Evolutionary conservation across 2,797 vertebrate genomes (phyloP).

Genomic region (Danio choprae): DNA sequence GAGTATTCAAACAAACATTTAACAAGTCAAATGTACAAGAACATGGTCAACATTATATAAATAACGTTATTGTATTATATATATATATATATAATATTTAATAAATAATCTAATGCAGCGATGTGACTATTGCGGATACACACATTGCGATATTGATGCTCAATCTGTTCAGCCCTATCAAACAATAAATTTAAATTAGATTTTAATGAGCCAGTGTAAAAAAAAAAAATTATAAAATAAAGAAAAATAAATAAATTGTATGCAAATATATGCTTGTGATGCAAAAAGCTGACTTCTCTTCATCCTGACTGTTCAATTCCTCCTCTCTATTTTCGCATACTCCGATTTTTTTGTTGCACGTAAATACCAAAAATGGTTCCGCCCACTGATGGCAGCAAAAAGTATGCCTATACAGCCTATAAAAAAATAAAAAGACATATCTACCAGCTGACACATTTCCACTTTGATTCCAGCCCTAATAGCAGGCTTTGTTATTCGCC

Average conservation of each 20-base stretch:
- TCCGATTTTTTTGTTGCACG: background rate
- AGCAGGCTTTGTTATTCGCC: constrained; percentile 23
- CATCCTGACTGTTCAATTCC: background rate
- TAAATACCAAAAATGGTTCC: background rate
- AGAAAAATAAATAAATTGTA: background rate
- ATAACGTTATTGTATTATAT: too few relatives aligned
- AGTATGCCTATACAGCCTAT: background rate
- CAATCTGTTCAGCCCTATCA: too few relatives aligned
- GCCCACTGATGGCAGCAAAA: background rate
- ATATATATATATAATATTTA: too few relatives aligned
- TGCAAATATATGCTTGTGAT: background rate
- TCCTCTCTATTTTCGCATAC: background rate
- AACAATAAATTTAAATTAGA: background rate
- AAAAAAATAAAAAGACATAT: background rate
- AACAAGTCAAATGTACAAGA: too few relatives aligned
- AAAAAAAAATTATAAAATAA: too few relatives aligned
- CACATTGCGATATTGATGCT: too few relatives aligned
- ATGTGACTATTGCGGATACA: too few relatives aligned
- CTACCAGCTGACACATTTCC: background rate
- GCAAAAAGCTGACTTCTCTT: background rate
- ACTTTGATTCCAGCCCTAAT: constrained; percentile 18
- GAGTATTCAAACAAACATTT: too few relatives aligned
- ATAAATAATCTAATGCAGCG: too few relatives aligned
- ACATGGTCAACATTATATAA: too few relatives aligned
- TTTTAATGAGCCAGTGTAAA: background rate